phyloP scores from a whole-genome alignment of 2,888 invertebrate genomes.

The Orchesella flavescens region DNA sequence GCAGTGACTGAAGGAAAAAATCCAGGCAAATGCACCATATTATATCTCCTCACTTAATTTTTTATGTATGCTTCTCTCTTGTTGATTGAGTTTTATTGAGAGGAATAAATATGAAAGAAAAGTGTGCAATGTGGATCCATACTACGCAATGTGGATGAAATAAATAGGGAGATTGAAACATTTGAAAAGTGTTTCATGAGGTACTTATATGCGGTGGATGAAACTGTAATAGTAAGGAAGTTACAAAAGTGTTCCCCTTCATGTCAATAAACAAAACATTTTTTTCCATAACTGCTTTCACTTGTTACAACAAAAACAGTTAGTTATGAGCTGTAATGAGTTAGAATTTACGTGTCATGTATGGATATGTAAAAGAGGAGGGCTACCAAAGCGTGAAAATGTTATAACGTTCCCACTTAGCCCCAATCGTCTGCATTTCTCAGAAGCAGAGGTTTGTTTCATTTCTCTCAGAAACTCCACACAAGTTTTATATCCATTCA shows the following conservation, averaged over 20 bases:
- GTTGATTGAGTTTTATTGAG: slow-evolving; percentile 61
- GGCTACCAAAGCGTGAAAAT: no score
- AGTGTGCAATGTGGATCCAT: background rate
- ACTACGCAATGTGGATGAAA: background rate
- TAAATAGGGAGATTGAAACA: background rate
- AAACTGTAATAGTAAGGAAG: no score
- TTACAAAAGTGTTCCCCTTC: background rate
- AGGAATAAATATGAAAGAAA: slow-evolving; percentile 4
- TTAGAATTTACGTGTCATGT: slow-evolving; percentile 11
- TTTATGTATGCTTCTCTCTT: slow-evolving; percentile 36
- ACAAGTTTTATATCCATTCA: slow-evolving; percentile 1
- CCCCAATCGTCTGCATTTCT: no score
- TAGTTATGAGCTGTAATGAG: slow-evolving; percentile 23
- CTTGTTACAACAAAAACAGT: background rate
- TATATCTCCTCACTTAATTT: slow-evolving; percentile 2
- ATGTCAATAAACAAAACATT: slow-evolving; percentile 40
- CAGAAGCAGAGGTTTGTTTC: no score
- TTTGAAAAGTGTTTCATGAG: background rate
- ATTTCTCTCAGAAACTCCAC: no score
- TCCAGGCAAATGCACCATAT: background rate
- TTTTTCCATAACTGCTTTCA: background rate
- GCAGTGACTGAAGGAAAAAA: no score
- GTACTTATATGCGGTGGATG: background rate
- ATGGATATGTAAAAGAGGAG: no score
- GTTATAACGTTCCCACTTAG: no score